A percentile compares a stretch with the other conserved stretches of the same genome.
phyloP scores from a whole-genome alignment of 2,888 invertebrate genomes.

The Mycalesis mineus region DNA sequence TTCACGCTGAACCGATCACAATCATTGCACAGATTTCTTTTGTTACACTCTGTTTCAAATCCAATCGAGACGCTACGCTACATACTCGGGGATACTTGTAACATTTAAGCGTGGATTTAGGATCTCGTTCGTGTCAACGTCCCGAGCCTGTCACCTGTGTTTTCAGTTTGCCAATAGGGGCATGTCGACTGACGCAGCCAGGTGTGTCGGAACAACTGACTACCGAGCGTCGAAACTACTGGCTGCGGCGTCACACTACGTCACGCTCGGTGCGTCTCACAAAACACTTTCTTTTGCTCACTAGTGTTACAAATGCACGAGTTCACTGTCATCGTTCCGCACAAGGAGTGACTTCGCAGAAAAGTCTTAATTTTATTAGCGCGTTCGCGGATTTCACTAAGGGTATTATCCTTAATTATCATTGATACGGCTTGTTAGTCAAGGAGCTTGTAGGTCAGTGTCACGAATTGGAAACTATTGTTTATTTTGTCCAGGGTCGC shows the following conservation, averaged over 20 bases:
- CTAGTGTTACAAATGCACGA: conserved; percentile 34
- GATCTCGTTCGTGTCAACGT: not conserved
- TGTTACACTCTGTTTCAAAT: conserved; percentile 64
- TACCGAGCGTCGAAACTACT: conserved; percentile 46
- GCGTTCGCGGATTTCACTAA: conserved; percentile 4
- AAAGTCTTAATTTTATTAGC: conserved; percentile 7
- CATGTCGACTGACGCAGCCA: conserved; percentile 54
- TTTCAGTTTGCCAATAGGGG: conserved; percentile 41
- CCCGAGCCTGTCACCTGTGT: conserved; percentile 3
- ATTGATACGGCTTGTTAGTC: conserved; percentile 32
- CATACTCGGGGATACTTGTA: conserved; percentile 10
- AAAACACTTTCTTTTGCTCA: conserved; percentile 70
- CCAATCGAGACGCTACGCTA: conserved; percentile 33
- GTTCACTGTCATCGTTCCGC: conserved; percentile 23
- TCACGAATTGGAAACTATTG: conserved; percentile 53
- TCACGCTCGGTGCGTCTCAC: conserved; percentile 59
- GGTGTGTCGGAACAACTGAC: conserved; percentile 65
- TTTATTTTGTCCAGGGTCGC: conserved; percentile 62
- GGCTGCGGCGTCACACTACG: conserved; percentile 52
- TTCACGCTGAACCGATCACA: conserved; percentile 69
- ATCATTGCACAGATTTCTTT: conserved; percentile 61
- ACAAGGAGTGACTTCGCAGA: conserved; percentile 3
- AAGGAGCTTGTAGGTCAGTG: conserved; percentile 55
- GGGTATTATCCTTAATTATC: conserved; percentile 7
- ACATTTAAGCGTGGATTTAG: conserved; percentile 9